Conservation (phyloP, 2,113 vertebrate species). For the Malurus elegans region DNA sequence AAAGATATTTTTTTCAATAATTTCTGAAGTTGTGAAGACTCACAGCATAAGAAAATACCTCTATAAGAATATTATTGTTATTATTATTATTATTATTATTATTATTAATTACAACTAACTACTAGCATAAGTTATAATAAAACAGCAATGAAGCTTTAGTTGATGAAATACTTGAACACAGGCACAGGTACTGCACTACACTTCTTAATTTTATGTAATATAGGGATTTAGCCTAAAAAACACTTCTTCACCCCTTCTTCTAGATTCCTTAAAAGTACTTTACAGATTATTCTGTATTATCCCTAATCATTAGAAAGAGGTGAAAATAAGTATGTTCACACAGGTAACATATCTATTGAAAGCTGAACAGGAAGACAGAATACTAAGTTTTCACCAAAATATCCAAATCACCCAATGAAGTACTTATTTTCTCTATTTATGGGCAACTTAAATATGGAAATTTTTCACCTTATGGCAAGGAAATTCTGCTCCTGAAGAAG, state of each 20-base stretch:
- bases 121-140: neutral
- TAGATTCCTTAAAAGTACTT: neutral
- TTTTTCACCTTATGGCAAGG: neutral
- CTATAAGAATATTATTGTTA: neutral
- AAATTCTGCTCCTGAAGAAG: neutral
- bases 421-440: neutral
- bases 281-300: neutral
- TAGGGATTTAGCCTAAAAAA: neutral
- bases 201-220: neutral
- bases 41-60: slow-evolving; percentile 1
- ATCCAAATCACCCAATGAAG: neutral
- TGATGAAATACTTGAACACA: neutral
- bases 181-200: neutral
- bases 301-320: neutral
- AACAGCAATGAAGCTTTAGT: neutral
- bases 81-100: neutral
- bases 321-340: neutral
- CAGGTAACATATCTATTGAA: neutral
- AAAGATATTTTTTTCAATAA: neutral
- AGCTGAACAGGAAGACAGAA: neutral
- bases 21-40: slow-evolving; percentile 21
- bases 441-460: neutral
- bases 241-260: neutral
- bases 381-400: neutral
- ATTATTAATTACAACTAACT: neutral